Evolutionary conservation across 2,888 invertebrate species (phyloP).

Genomic region (Patella depressa): DNA sequence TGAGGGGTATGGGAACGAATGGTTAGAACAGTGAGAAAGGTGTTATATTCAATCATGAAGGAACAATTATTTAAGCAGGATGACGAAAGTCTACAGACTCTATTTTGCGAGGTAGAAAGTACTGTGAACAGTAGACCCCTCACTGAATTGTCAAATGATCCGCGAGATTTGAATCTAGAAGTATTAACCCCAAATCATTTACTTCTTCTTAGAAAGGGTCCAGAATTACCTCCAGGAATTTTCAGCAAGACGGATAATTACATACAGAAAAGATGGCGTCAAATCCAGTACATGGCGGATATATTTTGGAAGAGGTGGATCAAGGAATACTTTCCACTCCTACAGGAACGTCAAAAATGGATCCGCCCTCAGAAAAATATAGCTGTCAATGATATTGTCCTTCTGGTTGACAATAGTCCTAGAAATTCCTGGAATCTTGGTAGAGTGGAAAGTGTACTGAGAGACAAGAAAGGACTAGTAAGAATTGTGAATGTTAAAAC

Average conservation of each 20-base stretch:
- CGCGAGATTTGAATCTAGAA: no score
- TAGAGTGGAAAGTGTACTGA: constrained; percentile 12
- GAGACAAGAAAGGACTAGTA: constrained; percentile 17
- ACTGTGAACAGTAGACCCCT: constrained; percentile 34
- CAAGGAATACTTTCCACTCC: no score
- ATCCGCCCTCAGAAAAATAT: not conserved
- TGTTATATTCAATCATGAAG: constrained; percentile 15
- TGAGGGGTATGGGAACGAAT: no score
- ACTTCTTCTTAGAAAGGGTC: no score
- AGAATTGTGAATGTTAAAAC: constrained; percentile 22
- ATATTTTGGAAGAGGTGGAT: no score
- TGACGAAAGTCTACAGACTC: constrained; percentile 35
- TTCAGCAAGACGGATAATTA: no score
- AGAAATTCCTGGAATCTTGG: constrained; percentile 13
- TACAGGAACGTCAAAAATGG: constrained; percentile 29
- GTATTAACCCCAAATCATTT: no score
- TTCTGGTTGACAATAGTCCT: constrained; percentile 13
- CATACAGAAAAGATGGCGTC: no score
- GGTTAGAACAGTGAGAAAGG: constrained; percentile 30
- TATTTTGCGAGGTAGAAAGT: constrained; percentile 33
- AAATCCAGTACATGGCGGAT: no score
- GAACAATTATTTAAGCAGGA: not conserved
- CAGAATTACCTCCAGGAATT: no score
- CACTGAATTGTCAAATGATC: no score
- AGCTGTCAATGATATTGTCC: constrained; percentile 4